These are phyloP conservation scores for Drosophila littoralis DNA, from an alignment of 1,140 invertebrate species.

Conservation along the genomic window DNA sequence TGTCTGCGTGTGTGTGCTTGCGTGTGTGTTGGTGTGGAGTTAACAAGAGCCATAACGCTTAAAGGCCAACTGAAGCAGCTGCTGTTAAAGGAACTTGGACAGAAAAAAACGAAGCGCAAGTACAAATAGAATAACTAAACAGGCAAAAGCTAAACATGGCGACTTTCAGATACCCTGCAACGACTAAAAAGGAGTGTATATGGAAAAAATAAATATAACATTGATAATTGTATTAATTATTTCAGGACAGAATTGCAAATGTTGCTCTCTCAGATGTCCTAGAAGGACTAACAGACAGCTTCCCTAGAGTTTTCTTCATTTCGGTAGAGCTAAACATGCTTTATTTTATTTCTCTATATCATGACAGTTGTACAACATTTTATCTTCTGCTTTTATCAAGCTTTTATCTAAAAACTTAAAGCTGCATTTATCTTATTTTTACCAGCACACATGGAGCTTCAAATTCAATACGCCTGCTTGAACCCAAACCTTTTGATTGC, in stretches of 20 bases:
- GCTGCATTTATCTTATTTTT: neutral
- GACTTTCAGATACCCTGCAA: slow-evolving; percentile 1
- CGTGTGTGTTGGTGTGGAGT: slow-evolving; percentile 27
- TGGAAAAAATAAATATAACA: too few relatives aligned
- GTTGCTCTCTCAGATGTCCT: too few relatives aligned
- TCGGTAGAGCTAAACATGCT: too few relatives aligned
- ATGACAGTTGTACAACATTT: too few relatives aligned
- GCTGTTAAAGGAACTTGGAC: slow-evolving; percentile 18
- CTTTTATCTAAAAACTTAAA: too few relatives aligned
- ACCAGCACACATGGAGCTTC: neutral
- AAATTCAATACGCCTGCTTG: slow-evolving; percentile 9
- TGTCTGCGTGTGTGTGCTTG: neutral
- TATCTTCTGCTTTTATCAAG: too few relatives aligned
- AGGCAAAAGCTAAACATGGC: neutral
- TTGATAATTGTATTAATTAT: too few relatives aligned
- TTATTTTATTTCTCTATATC: too few relatives aligned
- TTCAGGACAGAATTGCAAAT: too few relatives aligned
- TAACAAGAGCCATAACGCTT: slow-evolving; percentile 53
- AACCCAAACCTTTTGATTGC: slow-evolving; percentile 20
- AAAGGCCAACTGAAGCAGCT: slow-evolving; percentile 45
- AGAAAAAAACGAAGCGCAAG: slow-evolving; percentile 33
- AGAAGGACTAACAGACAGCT: too few relatives aligned
- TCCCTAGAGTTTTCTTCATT: too few relatives aligned
- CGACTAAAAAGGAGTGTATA: too few relatives aligned
- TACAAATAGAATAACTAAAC: slow-evolving; percentile 32